Percentiles rank a stretch among this genome's conserved stretches.
Evolutionary conservation across 2,797 vertebrate species (phyloP).

Genomic region (Synanceia verrucosa): DNA sequence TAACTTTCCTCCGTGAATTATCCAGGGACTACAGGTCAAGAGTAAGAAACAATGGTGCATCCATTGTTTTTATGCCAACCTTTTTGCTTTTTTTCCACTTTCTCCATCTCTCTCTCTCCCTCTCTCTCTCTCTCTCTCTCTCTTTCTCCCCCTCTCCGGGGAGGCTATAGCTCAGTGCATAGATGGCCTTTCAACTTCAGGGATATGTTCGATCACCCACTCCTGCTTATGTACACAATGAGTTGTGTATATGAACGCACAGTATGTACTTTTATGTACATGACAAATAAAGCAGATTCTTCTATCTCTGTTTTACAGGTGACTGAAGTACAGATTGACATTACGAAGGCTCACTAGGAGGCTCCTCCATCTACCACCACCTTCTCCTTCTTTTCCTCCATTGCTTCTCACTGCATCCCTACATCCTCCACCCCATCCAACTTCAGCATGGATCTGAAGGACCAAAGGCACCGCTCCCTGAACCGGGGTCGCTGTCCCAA

Average conservation of each 20-base stretch:
- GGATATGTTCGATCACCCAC: too few species aligned
- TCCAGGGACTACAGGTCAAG: constrained; percentile 40
- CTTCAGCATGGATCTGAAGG: constrained; percentile 92
- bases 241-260: too few species aligned
- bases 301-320: constrained; percentile 73
- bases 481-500: constrained; percentile 90
- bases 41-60: constrained; percentile 58
- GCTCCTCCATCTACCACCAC: constrained; percentile 32
- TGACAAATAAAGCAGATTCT: too few species aligned
- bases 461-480: constrained; percentile 92
- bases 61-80: constrained; percentile 63
- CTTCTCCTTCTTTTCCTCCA: background rate
- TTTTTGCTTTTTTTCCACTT: constrained; percentile 49
- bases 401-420: constrained; percentile 1
- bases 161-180: too few species aligned
- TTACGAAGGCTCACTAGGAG: constrained; percentile 59
- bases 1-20: constrained; percentile 51
- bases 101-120: constrained; percentile 35
- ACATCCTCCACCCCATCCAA: background rate
- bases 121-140: constrained; percentile 31
- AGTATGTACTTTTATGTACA: too few species aligned
- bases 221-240: too few species aligned
- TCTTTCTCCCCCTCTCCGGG: too few species aligned
- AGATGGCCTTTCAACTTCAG: too few species aligned
- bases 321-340: constrained; percentile 71